Base-by-base conservation (phyloP, 2,888 invertebrate genomes). In the Chalcis sispes region DNA sequence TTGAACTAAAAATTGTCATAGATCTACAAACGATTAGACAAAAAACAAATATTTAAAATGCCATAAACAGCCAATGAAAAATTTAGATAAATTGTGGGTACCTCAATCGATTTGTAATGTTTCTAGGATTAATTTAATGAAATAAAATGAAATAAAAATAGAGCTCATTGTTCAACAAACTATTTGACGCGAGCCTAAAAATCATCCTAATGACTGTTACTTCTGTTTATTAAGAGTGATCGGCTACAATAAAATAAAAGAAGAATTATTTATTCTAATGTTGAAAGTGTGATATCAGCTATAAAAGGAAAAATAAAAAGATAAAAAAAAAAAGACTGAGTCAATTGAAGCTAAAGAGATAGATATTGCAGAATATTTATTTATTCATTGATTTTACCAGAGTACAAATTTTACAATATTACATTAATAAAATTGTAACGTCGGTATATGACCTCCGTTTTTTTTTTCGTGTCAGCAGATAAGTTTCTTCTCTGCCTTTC, bases 71-170 rank as follows among this genome's bases (percentile, higher is more conserved):
- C 46, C 46, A 15, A 46, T 46, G 4, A 46, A 46, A 46, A 46
- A 46, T 46, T 46, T 46, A 46, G 46, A 46, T 15, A 46, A 46
- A 46, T 15, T 15, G 46, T 46, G 46, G n/a, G n/a, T n/a, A 46
- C 46, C 46, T 46, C 4, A 5, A 5, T 46, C 46, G 4, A n/a
- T 46, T 46, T 46, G 46, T 46, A 46, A 46, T 46, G 46, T 15
- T 46, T 46, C 8, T 46, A 15, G 46, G 8, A 8, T n/a, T 5
- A 46, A 5, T 46, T 46, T 15, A 3, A 46, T 5, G 4, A 5
- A 15, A 3, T 46, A 15, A 15, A n/a, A 46, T 46, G 46, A 46
- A 15, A 46, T 8, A 46, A 46, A 46, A 46, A 46, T 8, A 46
- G 46, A 46, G 4, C 8, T 46, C 13, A 15, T 8, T 46, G 13